Evolutionary conservation across 2,113 vertebrate genomes (phyloP), one percentile per base, ranked within the genome.

Genomic region (Tychaedon coryphoeus): DNA sequence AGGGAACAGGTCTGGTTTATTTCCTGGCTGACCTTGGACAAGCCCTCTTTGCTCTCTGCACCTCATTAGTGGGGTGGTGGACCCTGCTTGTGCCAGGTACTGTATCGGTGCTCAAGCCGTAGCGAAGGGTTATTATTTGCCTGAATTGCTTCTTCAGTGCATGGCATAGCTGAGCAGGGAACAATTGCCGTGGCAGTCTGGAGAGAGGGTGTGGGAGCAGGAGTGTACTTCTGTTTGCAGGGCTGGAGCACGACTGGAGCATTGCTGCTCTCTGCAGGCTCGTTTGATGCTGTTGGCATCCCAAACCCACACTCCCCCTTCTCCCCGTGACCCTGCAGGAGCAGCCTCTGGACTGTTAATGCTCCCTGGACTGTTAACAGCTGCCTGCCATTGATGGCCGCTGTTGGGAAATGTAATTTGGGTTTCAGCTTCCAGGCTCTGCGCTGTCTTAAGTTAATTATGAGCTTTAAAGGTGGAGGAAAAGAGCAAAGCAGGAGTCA

Each of bases 211-310:
- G 22, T 4, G 4, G 61, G 48, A 92, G 65, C 64, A 51, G 83
- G 58, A 74, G 8, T 3, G 47, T 51, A 0, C 70, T 36, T 75
- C 29, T 50, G 22, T 7, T 38, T 45, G 77, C 78, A 54, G 79
- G 76, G 72, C 83, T 47, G 72, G 50, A 61, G 38, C 3, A 1
- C 86, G 76, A 31, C 28, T 91, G 78, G 90, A 88, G 79, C 75
- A 11, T 78, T 94, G 92, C 94, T 96, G 94, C 90, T 95, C 95
- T 86, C 96, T 95, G 78, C 90, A 83, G 95, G 64, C 64, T 72
- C 5, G 0, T 6, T 0, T 5, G 82, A 51, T 66, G 92, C 86
- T 67, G 64, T 36, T 60, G 0, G 3, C 19, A 9, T 42, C 64
- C 6, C 0, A 62, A 60, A 25, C 17, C 53, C 19, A 29, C 50